Evolutionary conservation across 2,888 invertebrate species (phyloP).

Genomic region (Scaptomyza tumidula): DNA sequence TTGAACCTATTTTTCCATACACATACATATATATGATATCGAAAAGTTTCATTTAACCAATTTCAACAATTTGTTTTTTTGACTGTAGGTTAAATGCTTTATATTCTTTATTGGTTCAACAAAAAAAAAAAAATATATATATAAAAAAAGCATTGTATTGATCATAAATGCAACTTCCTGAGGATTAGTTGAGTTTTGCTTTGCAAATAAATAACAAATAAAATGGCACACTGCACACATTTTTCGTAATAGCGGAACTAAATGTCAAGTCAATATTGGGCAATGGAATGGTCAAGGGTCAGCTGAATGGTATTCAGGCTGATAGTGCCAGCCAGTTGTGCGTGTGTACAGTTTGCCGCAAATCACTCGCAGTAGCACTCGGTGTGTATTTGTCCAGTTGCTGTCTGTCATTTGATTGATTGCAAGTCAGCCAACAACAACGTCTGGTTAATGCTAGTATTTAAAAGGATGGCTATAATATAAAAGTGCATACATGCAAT

Average conservation of each 20-base stretch:
- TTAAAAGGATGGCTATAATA: slow-evolving; percentile 1
- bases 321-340: not conserved
- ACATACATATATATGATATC: too few species aligned
- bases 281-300: not conserved
- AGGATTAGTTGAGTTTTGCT: not conserved
- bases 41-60: too few species aligned
- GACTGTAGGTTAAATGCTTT: too few species aligned
- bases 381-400: not conserved
- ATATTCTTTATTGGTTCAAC: too few species aligned
- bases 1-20: too few species aligned
- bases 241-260: not conserved
- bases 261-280: slow-evolving; percentile 4
- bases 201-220: slow-evolving; percentile 1
- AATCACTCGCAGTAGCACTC: slow-evolving; percentile 46
- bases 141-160: too few species aligned
- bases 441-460: slow-evolving; percentile 2
- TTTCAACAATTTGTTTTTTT: too few species aligned
- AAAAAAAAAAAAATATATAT: too few species aligned
- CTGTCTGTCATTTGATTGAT: slow-evolving; percentile 51
- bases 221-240: not conserved
- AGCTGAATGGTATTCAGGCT: not conserved
- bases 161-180: too few species aligned
- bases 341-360: slow-evolving; percentile 50
- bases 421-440: slow-evolving; percentile 33
- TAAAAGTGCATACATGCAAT: not conserved